phyloP scores from a whole-genome alignment of 2,113 vertebrate genomes.

The Malurus cyaneus region DNA sequence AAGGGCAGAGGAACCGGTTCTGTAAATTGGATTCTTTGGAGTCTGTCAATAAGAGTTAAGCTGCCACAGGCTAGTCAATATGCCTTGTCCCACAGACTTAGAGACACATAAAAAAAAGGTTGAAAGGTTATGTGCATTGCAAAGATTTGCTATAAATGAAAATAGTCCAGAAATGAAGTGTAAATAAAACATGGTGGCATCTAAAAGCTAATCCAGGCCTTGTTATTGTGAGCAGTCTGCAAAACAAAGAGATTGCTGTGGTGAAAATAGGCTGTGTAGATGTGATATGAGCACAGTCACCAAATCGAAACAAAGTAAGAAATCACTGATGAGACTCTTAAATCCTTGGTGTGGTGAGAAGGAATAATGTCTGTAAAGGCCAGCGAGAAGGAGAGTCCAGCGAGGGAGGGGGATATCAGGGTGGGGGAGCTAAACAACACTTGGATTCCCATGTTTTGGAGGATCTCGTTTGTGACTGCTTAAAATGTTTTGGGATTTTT shows the following conservation, averaged over 20 bases:
- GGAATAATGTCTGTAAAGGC: background rate
- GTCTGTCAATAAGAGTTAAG: slow-evolving; percentile 37
- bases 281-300: background rate
- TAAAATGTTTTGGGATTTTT: background rate
- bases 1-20: background rate
- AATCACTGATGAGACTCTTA: background rate
- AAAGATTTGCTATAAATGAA: background rate
- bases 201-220: background rate
- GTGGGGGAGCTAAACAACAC: background rate
- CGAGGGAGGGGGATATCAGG: background rate
- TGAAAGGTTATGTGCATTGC: background rate
- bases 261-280: background rate
- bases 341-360: background rate
- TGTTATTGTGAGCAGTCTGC: background rate
- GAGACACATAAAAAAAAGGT: background rate
- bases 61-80: background rate
- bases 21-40: slow-evolving; percentile 42
- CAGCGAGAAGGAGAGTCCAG: background rate
- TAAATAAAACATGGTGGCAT: background rate
- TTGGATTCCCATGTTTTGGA: background rate
- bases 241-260: background rate
- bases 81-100: background rate
- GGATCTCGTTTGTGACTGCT: background rate
- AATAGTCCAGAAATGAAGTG: background rate
- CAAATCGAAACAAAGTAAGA: background rate